These are phyloP conservation scores for Panurus biarmicus DNA, from an alignment of 2,113 vertebrate genomes.

Conservation along the genomic window DNA sequence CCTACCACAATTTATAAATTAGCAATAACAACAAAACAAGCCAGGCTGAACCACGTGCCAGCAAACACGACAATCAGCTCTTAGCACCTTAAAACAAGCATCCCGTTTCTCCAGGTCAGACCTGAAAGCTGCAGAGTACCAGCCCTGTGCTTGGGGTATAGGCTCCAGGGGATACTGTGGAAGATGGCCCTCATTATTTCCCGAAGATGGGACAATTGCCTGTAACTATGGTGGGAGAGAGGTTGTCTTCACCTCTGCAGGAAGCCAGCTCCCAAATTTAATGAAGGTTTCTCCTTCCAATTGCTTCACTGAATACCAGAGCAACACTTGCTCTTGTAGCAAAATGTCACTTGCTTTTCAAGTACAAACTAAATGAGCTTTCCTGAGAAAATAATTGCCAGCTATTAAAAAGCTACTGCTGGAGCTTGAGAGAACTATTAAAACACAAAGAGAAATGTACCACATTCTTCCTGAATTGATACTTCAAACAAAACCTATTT, in stretches of 20 bases:
- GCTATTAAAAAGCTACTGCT: neutral
- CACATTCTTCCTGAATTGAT: neutral
- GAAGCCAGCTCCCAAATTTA: neutral
- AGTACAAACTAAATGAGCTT: neutral
- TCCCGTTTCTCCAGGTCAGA: neutral
- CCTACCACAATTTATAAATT: neutral
- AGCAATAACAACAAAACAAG: neutral
- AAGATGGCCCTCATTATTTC: neutral
- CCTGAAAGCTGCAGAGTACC: neutral
- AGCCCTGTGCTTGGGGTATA: neutral
- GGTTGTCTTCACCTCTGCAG: neutral
- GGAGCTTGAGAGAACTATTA: neutral
- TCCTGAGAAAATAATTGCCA: constrained; percentile 13
- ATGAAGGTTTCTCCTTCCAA: neutral
- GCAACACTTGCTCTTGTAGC: neutral
- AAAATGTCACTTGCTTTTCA: neutral
- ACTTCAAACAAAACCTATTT: constrained; percentile 7
- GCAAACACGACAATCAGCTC: neutral
- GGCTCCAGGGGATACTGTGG: neutral
- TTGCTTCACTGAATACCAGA: neutral
- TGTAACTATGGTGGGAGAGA: neutral
- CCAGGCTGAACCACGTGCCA: neutral
- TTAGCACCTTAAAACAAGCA: neutral
- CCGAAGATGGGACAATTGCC: neutral
- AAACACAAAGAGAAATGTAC: neutral